phyloP scores from a whole-genome alignment of 2,888 invertebrate genomes.

The Dryobotodes eremita region DNA sequence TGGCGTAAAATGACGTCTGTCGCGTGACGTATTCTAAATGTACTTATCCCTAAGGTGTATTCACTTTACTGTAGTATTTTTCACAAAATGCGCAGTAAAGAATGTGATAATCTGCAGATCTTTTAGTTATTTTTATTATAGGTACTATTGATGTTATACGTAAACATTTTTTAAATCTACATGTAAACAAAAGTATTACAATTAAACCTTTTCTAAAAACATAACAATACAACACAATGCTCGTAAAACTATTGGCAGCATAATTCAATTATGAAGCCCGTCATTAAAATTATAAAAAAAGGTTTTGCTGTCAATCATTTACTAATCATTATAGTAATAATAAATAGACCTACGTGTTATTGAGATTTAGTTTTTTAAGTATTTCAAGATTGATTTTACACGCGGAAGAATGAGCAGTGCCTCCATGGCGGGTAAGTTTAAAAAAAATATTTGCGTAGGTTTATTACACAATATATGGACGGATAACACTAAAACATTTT shows the following conservation, averaged over 20 bases:
- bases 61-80: not conserved
- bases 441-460: constrained; percentile 19
- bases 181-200: not conserved
- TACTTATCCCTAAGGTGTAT: constrained; percentile 7
- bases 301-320: constrained; percentile 43
- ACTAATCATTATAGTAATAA: constrained; percentile 47
- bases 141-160: rapidly evolving
- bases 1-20: not conserved
- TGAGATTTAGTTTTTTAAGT: constrained; percentile 59
- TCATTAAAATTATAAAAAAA: constrained; percentile 44
- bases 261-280: constrained; percentile 61
- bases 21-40: not conserved
- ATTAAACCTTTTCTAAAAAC: not conserved
- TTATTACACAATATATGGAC: not conserved
- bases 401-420: constrained; percentile 89
- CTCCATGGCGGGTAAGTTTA: constrained; percentile 88
- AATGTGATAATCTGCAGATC: not conserved
- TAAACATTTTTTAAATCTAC: too few relatives aligned
- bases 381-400: constrained; percentile 88
- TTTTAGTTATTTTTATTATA: not conserved
- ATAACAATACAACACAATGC: not conserved
- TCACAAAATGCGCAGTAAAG: not conserved
- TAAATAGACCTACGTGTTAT: constrained; percentile 49
- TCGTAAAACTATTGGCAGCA: constrained; percentile 41
- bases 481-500: not conserved